Conservation (phyloP, 2,888 invertebrate species). For the Caenorhabditis parvicauda region DNA sequence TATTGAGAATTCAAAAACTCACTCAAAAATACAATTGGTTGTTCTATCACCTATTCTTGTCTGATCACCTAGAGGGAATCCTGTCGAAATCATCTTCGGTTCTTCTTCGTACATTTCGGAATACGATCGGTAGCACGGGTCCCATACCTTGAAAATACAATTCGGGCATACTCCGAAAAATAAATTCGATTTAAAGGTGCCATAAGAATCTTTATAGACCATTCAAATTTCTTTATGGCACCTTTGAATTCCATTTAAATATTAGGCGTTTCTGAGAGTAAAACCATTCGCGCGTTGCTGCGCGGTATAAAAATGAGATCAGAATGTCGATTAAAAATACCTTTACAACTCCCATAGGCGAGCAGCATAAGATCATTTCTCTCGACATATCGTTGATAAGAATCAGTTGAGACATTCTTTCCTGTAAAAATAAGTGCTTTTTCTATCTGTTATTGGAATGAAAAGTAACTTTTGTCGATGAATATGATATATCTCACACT, state of each 20-base stretch:
- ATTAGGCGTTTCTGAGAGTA: too few relatives aligned
- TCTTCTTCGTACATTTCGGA: slow-evolving; percentile 37
- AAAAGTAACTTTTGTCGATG: too few relatives aligned
- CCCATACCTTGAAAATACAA: slow-evolving; percentile 48
- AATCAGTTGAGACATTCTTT: slow-evolving; percentile 42
- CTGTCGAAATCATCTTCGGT: slow-evolving; percentile 16
- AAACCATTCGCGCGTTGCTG: too few relatives aligned
- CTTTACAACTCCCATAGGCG: slow-evolving; percentile 36
- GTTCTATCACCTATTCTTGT: slow-evolving; percentile 19
- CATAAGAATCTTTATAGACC: too few relatives aligned
- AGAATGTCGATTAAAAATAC: too few relatives aligned
- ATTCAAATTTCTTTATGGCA: too few relatives aligned
- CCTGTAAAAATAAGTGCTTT: slow-evolving; percentile 42
- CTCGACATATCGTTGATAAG: slow-evolving; percentile 53
- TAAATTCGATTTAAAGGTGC: too few relatives aligned
- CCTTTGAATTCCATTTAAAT: too few relatives aligned
- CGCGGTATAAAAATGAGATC: too few relatives aligned
- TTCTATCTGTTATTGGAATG: too few relatives aligned
- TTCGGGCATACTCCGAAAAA: slow-evolving; percentile 2
- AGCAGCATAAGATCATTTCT: slow-evolving; percentile 54
- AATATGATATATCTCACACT: too few relatives aligned
- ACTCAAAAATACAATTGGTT: slow-evolving; percentile 18
- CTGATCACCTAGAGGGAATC: slow-evolving; percentile 13
- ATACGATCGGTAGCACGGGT: slow-evolving; percentile 47
- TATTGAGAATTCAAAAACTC: slow-evolving; percentile 1